Evolutionary conservation across 2,888 invertebrate genomes (phyloP), one percentile per base, ranked within the genome.

Genomic region (Linnaemya vulpina): DNA sequence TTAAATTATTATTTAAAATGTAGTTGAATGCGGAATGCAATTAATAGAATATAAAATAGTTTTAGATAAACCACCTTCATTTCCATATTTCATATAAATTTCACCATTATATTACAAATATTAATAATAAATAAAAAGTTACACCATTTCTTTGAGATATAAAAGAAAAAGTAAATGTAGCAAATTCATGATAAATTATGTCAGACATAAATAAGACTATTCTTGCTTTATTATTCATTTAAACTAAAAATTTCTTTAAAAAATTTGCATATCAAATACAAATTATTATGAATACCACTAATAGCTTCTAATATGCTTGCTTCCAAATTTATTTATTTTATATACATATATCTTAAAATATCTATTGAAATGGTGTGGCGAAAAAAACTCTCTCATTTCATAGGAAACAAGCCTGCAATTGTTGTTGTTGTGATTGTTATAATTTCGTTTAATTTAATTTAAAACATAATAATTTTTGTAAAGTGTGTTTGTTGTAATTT

Each of bases 401-500:
- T 20, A 17, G 10, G 43, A 78, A 79, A 70, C 55, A 58, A 35
- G 71, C 76, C 51, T 83, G 82, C 58, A 65, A 63, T 77, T 83
- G 82, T 83, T 83, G 75, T 76, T 67, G 71, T 77, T 71, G 76
- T 83, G 63, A 77, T 58, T 77, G 49, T 71, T 77, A 71, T 77
- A 71, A 60, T 83, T 83, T 82, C 75, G 70, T 83, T 55, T 65
- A 51, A 79, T n/a, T 67, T 38, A 75, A 75, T 80, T 79, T 77
- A 71, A 78, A 77, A 68, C 49, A 53, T 38, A 81, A 74, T 58
- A 49, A n/a, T 60, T 68, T 75, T 73, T 71, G 46, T 82, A 17
- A 84, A 79, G 67, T 80, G 86, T 76, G 85, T 30, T 30, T 40
- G 40, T 85, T 84, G 74, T 86, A 80, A 83, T 85, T 85, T 83